Conservation (phyloP, 2,113 vertebrate genomes). For the Poicephalus meyeri region DNA sequence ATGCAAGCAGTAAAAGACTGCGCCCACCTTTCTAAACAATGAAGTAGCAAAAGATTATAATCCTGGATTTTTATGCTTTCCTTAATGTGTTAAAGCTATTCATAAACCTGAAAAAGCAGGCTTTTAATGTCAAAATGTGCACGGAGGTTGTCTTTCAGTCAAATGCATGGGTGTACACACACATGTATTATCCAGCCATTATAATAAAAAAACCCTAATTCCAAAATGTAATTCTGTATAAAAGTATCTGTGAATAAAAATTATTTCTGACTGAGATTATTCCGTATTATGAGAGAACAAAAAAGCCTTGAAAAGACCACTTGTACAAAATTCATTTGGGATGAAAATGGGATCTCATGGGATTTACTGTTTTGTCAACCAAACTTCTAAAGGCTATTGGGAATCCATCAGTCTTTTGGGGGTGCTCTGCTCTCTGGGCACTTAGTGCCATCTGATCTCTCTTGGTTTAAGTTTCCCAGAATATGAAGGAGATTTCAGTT, state of each 20-base stretch:
- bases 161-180: background rate
- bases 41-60: background rate
- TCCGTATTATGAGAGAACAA: background rate
- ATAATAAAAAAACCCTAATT: background rate
- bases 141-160: background rate
- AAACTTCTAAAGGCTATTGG: background rate
- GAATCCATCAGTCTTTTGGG: background rate
- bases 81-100: background rate
- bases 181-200: fast-evolving
- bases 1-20: background rate
- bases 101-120: background rate
- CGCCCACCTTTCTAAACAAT: background rate
- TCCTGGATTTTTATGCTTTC: background rate
- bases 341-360: background rate
- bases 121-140: background rate
- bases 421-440: background rate
- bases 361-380: background rate
- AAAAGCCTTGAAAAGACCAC: background rate
- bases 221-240: background rate
- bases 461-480: background rate
- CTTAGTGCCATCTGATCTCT: background rate
- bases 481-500: background rate
- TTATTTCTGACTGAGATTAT: background rate
- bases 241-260: background rate
- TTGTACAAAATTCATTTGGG: background rate